Percentiles rank a stretch among this genome's conserved stretches.
Conservation (phyloP, 2,888 invertebrate genomes). For the Sphecodes monilicornis region DNA sequence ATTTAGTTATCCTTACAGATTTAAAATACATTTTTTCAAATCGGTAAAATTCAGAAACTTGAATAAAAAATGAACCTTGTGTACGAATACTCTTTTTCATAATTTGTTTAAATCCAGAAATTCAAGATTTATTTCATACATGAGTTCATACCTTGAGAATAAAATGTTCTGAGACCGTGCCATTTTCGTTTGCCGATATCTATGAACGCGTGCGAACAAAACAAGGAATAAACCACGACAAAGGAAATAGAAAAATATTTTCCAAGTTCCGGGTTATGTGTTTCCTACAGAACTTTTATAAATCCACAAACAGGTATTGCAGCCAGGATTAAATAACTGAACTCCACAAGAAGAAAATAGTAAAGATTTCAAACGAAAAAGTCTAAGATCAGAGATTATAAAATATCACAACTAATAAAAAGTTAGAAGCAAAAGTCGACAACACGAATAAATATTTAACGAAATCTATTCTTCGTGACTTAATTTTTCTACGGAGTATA, state of each 20-base stretch:
- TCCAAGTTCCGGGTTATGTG: neutral
- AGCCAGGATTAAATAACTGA: neutral
- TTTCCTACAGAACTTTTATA: neutral
- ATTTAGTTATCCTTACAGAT: neutral
- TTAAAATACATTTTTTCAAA: neutral
- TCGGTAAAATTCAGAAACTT: neutral
- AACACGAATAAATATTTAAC: neutral
- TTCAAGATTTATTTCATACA: neutral
- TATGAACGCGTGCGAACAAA: neutral
- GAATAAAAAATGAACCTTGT: neutral
- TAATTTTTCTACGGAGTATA: neutral
- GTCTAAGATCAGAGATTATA: neutral
- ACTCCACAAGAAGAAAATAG: neutral
- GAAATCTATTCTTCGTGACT: neutral
- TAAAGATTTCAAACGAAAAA: neutral
- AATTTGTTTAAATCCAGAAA: neutral
- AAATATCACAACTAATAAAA: neutral
- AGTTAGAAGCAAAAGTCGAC: neutral
- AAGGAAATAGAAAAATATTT: neutral
- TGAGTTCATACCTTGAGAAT: neutral
- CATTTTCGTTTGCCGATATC: neutral
- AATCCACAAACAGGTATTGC: neutral
- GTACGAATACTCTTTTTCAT: neutral
- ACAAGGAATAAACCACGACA: neutral
- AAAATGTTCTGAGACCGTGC: neutral